phyloP scores from a whole-genome alignment of 2,113 vertebrate species.

The Porphyrio hochstetteri region DNA sequence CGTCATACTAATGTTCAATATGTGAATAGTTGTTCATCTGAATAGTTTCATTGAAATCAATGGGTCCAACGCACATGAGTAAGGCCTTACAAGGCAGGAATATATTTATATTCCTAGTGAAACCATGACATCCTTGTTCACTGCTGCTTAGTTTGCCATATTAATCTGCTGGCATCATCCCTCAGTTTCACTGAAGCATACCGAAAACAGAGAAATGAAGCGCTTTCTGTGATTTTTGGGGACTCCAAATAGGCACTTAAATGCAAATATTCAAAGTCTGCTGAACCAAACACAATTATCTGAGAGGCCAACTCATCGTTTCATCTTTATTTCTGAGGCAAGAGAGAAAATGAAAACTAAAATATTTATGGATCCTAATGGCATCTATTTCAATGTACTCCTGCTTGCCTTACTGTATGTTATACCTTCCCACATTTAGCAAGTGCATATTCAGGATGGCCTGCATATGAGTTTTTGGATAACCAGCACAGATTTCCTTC shows the following conservation, averaged over 20 bases:
- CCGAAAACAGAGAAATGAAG: not conserved
- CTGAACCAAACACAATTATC: slow-evolving; percentile 10
- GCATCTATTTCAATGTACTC: not conserved
- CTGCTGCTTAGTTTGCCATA: slow-evolving; percentile 31
- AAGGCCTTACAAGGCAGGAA: not conserved
- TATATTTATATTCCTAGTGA: slow-evolving; percentile 38
- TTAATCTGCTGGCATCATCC: slow-evolving; percentile 33
- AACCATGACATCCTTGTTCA: slow-evolving; percentile 27
- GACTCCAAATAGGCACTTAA: not conserved
- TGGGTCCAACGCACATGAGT: not conserved
- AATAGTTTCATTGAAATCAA: not conserved
- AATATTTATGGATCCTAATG: slow-evolving; percentile 15
- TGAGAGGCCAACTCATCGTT: not conserved
- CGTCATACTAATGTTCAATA: not conserved
- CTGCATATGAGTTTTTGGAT: not conserved
- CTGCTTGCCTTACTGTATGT: not conserved
- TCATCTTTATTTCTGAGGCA: not conserved
- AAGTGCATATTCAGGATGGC: not conserved
- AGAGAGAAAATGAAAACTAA: slow-evolving; percentile 20
- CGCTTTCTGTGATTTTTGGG: not conserved
- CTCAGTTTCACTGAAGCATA: slow-evolving; percentile 24
- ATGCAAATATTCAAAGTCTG: not conserved
- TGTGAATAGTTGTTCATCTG: not conserved
- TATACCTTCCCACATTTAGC: not conserved
- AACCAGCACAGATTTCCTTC: not conserved